Evolutionary conservation across 2,888 invertebrate species (phyloP), one percentile per base, ranked within the genome.

Genomic region (Tineola bisselliella): DNA sequence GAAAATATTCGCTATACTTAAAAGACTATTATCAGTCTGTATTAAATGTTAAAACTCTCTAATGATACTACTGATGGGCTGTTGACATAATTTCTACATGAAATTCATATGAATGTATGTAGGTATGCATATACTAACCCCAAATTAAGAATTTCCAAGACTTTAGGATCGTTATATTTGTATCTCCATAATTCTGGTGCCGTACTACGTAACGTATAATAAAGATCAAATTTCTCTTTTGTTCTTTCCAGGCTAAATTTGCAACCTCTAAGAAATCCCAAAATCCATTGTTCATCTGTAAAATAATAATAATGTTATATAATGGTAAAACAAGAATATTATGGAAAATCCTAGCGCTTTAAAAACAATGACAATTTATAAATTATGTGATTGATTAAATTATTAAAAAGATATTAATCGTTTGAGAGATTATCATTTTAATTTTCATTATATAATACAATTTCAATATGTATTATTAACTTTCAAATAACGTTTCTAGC

Each of bases 151-250:
- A 81, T 63, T 62, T 72, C 64, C 64, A 70, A 69, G 18, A 72
- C 64, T 63, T 70, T 68, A 0, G 69, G 62, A 12, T 63, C 65
- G 18, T 71, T 68, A 0, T 81, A 79, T 69, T 87, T 81, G 13
- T 79, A 69, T 61, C 74, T 69, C 3, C 62, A 62, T 64, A 83
- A 73, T 66, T 88, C 87, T 0, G 88, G 84, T 8, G 78, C 65
- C 43, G 78, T 69, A 1, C 80, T 73, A 62, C 75, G 73, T 64
- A 88, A 63, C 0, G 88, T 84, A 67, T 87, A 86, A 65, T 77
- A 88, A 62, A 76, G 74, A 65, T 89, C 89, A 6, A 89, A 63
- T 68, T 89, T 89, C 61, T 82, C 75, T 66, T 89, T 89, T 8
- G 88, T 75, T 44, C 79, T 71, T 65, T 89, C 88, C 66, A 89